Base-by-base conservation (phyloP, 2,797 vertebrate species). In the Menidia menidia region DNA sequence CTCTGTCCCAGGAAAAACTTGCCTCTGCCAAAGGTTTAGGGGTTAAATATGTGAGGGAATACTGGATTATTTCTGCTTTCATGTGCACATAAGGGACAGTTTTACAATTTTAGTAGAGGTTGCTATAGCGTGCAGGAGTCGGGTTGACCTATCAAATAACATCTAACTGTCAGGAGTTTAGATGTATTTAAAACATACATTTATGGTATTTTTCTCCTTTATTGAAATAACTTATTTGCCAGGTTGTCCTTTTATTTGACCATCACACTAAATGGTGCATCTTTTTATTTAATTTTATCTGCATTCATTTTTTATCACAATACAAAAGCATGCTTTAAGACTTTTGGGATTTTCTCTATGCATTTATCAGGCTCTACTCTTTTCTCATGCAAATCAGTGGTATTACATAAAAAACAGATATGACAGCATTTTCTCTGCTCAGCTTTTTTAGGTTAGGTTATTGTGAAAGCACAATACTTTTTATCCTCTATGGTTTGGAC, bases 41-140 rank as follows among this genome's bases (percentile, higher is more conserved):
- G 35, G 67, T 60, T 68, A 54, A 71, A 51, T 48, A 48, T 55
- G 19, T 11, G 39, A 33, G 4, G 18, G 78, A 50, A 71, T 4
- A 60, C 13, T 45, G 35, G 16, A 75, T 71, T 73, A 63, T 45
- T 70, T 77, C n/a, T 35, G 3, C 0, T 25, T 65, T 71, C 61
- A 70, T 44, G 51, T n/a, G 1, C 25, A 25, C 30, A 42, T 35
- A 51, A 69, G 57, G 42, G 39, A 51, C 4, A 32, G 11, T 52
- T 52, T 5, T 7, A 25, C 50, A 31, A 14, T 39, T 39, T 53
- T 2, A 41, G 1, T 59, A 31, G 39, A 55, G 48, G 12, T 50
- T 61, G 30, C n/a, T n/a, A 0, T 32, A 50, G 56, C 45, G 18
- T 43, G 42, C 7, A 39, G 48, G 39, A 15, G 33, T 8, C 12